phyloP scores from a whole-genome alignment of 2,113 vertebrate genomes.

The Accipiter cooperii region DNA sequence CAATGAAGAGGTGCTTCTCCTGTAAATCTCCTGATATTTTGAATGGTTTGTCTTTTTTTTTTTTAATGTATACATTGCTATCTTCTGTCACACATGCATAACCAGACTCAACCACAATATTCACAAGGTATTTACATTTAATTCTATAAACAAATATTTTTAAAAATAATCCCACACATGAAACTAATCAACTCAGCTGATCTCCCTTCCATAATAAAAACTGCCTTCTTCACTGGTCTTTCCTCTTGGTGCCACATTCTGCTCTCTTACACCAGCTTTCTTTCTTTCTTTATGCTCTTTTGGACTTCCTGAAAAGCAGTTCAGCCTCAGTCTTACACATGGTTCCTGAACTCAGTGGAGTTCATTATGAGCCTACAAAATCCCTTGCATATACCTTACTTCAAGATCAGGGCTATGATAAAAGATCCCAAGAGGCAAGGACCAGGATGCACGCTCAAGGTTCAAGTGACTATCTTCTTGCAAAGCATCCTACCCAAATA shows the following conservation, averaged over 20 bases:
- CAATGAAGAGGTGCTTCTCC: neutral
- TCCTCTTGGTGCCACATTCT: neutral
- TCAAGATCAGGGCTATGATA: neutral
- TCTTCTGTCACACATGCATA: neutral
- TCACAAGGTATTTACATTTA: neutral
- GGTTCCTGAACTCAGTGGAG: neutral
- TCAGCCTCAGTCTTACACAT: neutral
- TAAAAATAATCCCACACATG: neutral
- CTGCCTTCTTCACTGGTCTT: neutral
- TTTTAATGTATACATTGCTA: neutral
- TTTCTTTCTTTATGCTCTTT: neutral
- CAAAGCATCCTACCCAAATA: neutral
- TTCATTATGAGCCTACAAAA: neutral
- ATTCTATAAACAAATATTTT: neutral
- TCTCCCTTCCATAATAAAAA: neutral
- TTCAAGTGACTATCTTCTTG: neutral
- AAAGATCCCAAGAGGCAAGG: neutral
- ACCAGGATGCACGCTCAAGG: accelerated
- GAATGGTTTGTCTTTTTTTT: neutral
- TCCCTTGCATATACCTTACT: neutral
- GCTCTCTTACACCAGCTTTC: neutral
- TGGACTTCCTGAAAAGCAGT: neutral
- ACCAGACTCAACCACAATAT: neutral
- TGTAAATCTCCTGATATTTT: neutral
- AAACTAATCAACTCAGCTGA: neutral